Base-by-base conservation (phyloP, 2,113 vertebrate species). In the Formicarius rufipectus region DNA sequence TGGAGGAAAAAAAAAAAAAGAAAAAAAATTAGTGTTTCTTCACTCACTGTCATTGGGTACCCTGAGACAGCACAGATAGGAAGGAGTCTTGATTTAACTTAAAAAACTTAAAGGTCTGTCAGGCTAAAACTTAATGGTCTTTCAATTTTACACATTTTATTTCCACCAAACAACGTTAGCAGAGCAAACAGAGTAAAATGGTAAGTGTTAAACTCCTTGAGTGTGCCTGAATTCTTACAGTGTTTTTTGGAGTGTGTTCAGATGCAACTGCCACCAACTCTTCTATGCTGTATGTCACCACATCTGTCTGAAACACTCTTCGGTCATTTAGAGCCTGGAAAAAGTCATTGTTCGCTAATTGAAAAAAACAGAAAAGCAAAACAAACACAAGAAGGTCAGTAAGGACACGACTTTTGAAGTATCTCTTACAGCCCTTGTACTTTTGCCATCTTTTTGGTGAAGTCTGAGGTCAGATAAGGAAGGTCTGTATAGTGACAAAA, bases 231-330 rank as follows among this genome's bases (percentile, higher is more conserved):
- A 82, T 49, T 62, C 97, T 97, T 98, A 99, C 99, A 97, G 97
- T 98, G 95, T 99, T 99, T 97, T 99, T 99, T 35, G 98, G 98
- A 33, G 98, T 98, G 92, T 98, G 98, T 28, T 99, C 99, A 27
- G 98, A 99, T 30, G 98, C 98, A 84, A 98, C 92, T 60, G 98
- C 53, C 90, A 98, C 98, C 97, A 99, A 69, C 84, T 99, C 98
- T 88, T 98, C 98, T 84, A 98, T 95, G 44, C 97, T 98, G 96
- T 98, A 99, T 8, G 96, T 94, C 8, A 97, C 93, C 62, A 97
- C 74, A 25, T 98, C 97, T 69, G 95, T 73, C 73, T 96, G 97
- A 95, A 97, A 97, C 10, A 97, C 96, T 95, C 98, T 97, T 23
- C 96, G 97, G 33, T 98, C 98, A 85, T 91, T 91, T 78, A 98